phyloP scores from a whole-genome alignment of 2,113 vertebrate species.

The Carollia perspicillata region DNA sequence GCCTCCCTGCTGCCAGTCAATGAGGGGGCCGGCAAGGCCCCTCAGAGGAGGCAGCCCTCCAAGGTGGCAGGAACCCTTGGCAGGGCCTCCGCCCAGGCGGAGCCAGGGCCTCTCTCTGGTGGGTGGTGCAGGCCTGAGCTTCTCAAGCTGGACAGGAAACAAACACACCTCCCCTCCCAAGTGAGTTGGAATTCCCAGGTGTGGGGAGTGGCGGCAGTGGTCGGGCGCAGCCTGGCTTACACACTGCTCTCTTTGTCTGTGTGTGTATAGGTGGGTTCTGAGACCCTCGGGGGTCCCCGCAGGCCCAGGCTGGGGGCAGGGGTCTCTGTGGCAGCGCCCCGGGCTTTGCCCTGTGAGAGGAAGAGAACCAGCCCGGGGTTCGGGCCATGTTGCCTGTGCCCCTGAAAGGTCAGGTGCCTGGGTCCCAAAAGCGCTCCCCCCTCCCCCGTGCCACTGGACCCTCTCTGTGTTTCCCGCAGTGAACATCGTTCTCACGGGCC shows the following conservation, averaged over 20 bases:
- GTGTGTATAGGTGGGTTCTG: neutral
- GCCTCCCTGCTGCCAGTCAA: neutral
- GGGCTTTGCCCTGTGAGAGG: neutral
- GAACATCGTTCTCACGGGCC: slow-evolving; percentile 83
- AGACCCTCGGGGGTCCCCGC: neutral
- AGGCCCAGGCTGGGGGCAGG: neutral
- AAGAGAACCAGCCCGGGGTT: neutral
- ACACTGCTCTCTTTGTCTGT: neutral
- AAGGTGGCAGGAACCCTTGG: neutral
- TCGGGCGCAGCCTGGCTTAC: too few relatives aligned
- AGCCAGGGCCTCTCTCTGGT: neutral
- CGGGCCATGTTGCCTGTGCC: neutral
- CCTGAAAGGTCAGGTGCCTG: neutral
- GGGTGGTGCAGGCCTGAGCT: neutral
- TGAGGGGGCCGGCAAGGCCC: neutral
- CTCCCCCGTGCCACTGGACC: neutral
- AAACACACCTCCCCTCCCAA: neutral
- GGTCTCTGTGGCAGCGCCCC: neutral
- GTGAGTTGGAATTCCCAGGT: too few relatives aligned
- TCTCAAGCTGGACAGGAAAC: neutral
- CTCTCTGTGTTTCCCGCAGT: slow-evolving; percentile 76
- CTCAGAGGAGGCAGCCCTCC: neutral
- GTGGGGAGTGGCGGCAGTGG: neutral
- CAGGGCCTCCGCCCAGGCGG: neutral
- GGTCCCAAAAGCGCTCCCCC: neutral